Evolutionary conservation across 2,113 vertebrate genomes (phyloP), one percentile per base, ranked within the genome.

Genomic region (Ammodytes dubius): DNA sequence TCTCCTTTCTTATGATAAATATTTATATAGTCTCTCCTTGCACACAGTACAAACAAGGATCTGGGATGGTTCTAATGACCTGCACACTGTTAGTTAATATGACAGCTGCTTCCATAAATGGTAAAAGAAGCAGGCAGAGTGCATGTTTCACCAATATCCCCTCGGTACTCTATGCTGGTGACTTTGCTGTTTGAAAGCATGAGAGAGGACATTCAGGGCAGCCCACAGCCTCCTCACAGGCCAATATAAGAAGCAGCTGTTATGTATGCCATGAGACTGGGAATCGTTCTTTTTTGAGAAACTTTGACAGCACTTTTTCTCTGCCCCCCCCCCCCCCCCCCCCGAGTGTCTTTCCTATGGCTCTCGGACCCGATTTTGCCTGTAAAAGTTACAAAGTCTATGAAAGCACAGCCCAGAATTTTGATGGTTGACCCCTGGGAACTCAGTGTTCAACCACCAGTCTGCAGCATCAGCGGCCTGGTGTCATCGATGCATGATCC

Each of bases 251-350:
- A 54, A 65, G 70, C 61, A 71, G 81, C 47, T 77, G 78, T 73
- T 90, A 88, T 91, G 90, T 81, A 72, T 78, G 87, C 78, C 73
- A 52, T 35, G 0, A 13, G 27, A 74, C 47, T 78, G 87, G 64
- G 70, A 88, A 84, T n/a, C 61, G 49, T 84, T 17, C 71, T 58
- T 73, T 58, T 73, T 37, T 73, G 57, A 84, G 82, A 47, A 78
- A 71, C 54, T 70, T n/a, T 79, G 60, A 81, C 59, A 64, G 42
- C 14, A 6, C 58, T 12, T 27, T 27, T 27, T 27, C 27, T 27
- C 27, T 27, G 27, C 27, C 27, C 27, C 27, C 27, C 27, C n/a
- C n/a, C n/a, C n/a, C 39, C 67, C 39, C 60, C 47, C 59, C 63
- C 64, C 27, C 11, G 27, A 17, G 42, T 3, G 15, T 35, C 57